Evolutionary conservation across 2,797 vertebrate species (phyloP).

Genomic region (Lutjanus campechanus): DNA sequence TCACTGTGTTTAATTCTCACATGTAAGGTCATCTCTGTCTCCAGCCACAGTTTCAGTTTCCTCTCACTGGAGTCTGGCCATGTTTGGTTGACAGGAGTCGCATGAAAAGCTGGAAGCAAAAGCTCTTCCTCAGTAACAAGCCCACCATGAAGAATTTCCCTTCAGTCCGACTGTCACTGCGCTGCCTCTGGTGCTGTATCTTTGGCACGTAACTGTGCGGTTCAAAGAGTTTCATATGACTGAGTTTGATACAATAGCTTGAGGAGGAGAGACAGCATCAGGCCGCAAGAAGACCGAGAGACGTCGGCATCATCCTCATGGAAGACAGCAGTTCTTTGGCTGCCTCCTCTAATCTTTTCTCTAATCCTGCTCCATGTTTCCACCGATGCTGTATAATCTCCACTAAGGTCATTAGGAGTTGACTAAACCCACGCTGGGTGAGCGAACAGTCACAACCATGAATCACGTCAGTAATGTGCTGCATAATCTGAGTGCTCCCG

Average conservation of each 20-base stretch:
- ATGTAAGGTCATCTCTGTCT: background rate
- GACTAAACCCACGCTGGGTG: background rate
- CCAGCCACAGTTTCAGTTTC: constrained; percentile 15
- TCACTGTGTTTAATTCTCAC: background rate
- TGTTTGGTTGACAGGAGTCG: constrained; percentile 35
- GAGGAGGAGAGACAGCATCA: constrained; percentile 15
- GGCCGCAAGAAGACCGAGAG: constrained; percentile 13
- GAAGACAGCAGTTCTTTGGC: constrained; percentile 33
- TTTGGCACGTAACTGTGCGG: constrained; percentile 28
- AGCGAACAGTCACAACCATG: background rate
- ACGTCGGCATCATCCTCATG: constrained; percentile 5
- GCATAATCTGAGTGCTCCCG: constrained; percentile 4
- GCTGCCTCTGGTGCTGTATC: constrained; percentile 39
- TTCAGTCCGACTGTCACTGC: constrained; percentile 24
- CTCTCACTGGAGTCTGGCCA: constrained; percentile 12
- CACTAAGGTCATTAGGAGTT: constrained; percentile 1
- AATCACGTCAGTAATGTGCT: background rate
- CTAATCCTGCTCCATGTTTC: constrained; percentile 38
- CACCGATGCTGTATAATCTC: constrained; percentile 35
- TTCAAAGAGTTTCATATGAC: constrained; percentile 47
- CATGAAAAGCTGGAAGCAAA: constrained; percentile 72
- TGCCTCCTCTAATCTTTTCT: constrained; percentile 28
- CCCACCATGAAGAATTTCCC: constrained; percentile 46
- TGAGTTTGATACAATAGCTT: constrained; percentile 18
- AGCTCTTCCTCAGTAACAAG: constrained; percentile 57